These are phyloP conservation scores for Lepisosteus osseus DNA, from an alignment of 2,113 vertebrate genomes.

Conservation along the genomic window DNA sequence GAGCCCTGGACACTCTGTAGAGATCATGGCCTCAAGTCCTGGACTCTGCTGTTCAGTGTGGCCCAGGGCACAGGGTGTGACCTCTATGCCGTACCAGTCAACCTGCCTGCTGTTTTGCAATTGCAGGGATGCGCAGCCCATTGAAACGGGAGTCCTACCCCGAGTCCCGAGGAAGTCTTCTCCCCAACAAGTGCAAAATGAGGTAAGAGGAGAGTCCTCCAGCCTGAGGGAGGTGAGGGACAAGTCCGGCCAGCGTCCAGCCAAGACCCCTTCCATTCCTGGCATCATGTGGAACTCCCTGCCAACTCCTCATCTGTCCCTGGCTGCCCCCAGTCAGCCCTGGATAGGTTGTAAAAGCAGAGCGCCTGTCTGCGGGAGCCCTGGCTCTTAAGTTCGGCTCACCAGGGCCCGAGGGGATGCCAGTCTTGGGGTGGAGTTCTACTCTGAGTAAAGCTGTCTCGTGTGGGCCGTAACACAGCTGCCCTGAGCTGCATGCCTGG, in stretches of 20 bases:
- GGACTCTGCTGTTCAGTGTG: conserved; percentile 9
- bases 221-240: too few relatives aligned
- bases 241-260: too few relatives aligned
- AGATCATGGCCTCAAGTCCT: background rate
- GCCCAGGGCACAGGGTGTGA: too few relatives aligned
- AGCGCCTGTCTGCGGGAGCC: background rate
- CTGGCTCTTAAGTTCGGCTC: too few relatives aligned
- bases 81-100: too few relatives aligned
- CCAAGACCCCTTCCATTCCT: too few relatives aligned
- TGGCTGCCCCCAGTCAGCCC: background rate
- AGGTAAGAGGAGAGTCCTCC: conserved; percentile 42
- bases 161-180: conserved; percentile 53
- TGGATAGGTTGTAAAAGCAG: background rate
- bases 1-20: background rate
- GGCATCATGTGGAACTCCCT: too few relatives aligned
- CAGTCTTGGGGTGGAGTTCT: too few relatives aligned
- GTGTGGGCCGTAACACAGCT: too few relatives aligned
- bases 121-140: conserved; percentile 50
- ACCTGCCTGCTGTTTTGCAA: conserved; percentile 3
- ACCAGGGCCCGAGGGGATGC: too few relatives aligned
- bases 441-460: too few relatives aligned
- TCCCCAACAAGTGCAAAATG: conserved; percentile 69
- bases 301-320: background rate
- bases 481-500: too few relatives aligned
- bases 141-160: conserved; percentile 58